Evolutionary conservation across 2,888 invertebrate species (phyloP), one percentile per base, ranked within the genome.

Genomic region (Steinernema carpocapsae): DNA sequence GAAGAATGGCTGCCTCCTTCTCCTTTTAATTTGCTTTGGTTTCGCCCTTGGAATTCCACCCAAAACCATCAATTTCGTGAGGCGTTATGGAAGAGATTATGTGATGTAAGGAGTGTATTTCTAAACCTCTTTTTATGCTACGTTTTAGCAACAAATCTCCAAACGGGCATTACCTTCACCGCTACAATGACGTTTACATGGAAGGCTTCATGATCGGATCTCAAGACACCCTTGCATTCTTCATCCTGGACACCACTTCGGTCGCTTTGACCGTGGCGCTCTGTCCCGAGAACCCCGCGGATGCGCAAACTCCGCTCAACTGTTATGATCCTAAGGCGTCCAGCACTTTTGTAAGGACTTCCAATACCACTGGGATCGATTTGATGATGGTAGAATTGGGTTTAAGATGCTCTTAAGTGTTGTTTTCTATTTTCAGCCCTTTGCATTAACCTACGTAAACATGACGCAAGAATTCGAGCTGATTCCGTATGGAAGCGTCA

Each of bases 351-450:
- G 24, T 6, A 10, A 6, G 4, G 6, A 24, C 22, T 56, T 14
- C 14, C 7, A 10, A 56, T 6, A 56, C n/a, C 56, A 26, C 56
- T 7, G 56, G 56, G 26, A 24, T 56, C 56, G 56, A 56, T 17
- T 56, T 24, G 4, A 26, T 56, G n/a, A 56, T 56, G 56, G 56
- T 56, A 24, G 26, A 17, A 6, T 26, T n/a, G n/a, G n/a, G n/a
- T n/a, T n/a, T n/a, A n/a, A n/a, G n/a, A n/a, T n/a, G n/a, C n/a
- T n/a, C n/a, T n/a, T n/a, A n/a, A n/a, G n/a, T n/a, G n/a, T n/a
- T n/a, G n/a, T n/a, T n/a, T n/a, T n/a, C n/a, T n/a, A n/a, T 56
- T 56, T 56, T 22, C 56, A 56, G 56, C 56, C 56, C 26, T 56
- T 56, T 26, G 3, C 56, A 2, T 6, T 3, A 6, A 26, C 3